Conservation (phyloP, 53 echinoderm and acorn worm genomes). For the Patiria pectinifera region DNA sequence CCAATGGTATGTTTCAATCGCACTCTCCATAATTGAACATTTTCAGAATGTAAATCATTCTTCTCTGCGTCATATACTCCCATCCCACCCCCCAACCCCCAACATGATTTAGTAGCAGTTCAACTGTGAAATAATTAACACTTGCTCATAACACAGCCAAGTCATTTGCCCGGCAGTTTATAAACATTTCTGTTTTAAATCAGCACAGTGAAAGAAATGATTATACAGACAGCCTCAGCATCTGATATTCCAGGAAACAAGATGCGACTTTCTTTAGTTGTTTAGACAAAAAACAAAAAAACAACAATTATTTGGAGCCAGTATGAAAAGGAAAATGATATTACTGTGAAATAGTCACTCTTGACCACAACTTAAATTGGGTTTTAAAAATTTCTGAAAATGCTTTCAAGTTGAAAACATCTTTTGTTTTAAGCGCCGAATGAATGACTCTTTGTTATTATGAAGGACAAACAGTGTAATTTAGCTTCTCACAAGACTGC, state of each 20-base stretch:
- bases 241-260: not conserved
- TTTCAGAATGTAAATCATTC: conserved; percentile 41
- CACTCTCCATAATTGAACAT: conserved; percentile 44
- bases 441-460: conserved; percentile 9
- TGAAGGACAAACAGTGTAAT: conserved; percentile 7
- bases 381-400: not conserved
- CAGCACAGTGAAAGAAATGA: not conserved
- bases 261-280: no score
- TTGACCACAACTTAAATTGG: no score
- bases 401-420: not conserved
- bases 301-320: no score
- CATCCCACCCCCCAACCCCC: not conserved
- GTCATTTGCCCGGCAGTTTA: not conserved
- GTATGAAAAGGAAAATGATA: no score
- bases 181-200: conserved; percentile 29
- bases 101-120: not conserved
- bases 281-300: no score
- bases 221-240: not conserved
- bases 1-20: conserved; percentile 53
- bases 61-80: not conserved
- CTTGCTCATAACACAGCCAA: conserved; percentile 30
- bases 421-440: not conserved
- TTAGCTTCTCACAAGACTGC: not conserved
- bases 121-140: conserved; percentile 37
- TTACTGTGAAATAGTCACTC: no score